Evolutionary conservation across 2,797 vertebrate species (phyloP).

Genomic region (Heteromormyrus szaboi): DNA sequence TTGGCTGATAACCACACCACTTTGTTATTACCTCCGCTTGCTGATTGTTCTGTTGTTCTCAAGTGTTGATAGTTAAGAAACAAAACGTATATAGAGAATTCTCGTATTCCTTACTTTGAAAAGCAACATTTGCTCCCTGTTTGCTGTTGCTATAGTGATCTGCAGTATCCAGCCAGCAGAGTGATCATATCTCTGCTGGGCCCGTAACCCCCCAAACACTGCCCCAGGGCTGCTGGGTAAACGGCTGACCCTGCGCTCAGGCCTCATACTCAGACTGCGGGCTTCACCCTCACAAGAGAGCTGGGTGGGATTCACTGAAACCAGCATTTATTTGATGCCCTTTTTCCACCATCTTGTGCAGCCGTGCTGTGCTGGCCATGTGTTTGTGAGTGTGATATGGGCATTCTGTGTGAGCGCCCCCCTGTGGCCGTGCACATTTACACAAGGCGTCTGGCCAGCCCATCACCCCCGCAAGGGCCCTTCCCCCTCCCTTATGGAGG

Average conservation of each 20-base stretch:
- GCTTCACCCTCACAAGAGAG: not conserved
- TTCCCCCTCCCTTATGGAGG: not conserved
- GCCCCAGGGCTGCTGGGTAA: not conserved
- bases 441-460: not conserved
- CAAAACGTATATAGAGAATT: not conserved
- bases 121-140: not conserved
- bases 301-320: not conserved
- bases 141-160: not conserved
- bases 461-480: too few relatives aligned
- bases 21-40: not conserved
- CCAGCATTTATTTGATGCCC: not conserved
- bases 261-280: not conserved
- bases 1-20: not conserved
- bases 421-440: not conserved
- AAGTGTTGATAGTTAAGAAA: not conserved
- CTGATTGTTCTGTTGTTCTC: not conserved
- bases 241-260: not conserved
- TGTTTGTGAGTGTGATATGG: not conserved
- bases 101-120: not conserved
- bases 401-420: not conserved
- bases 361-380: not conserved
- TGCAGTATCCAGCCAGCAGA: not conserved
- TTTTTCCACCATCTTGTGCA: not conserved
- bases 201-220: not conserved
- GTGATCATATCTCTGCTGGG: not conserved